These are phyloP conservation scores for Lepetodrilus schrolli DNA, from an alignment of 2,888 invertebrate genomes.

Conservation along the genomic window DNA sequence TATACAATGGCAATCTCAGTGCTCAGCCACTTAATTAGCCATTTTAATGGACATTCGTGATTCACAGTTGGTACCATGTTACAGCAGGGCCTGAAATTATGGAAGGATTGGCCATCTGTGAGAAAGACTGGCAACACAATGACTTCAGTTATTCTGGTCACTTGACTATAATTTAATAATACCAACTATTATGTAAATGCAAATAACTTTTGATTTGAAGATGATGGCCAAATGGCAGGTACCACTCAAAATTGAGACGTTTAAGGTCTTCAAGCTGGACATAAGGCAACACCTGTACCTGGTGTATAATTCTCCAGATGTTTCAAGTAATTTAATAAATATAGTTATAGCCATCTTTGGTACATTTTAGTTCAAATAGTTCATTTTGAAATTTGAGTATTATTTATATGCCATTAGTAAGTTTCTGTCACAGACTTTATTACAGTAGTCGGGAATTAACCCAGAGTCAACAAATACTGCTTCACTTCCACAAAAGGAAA, in stretches of 20 bases:
- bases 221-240: not conserved
- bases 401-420: too few species aligned
- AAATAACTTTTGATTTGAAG: not conserved
- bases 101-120: not conserved
- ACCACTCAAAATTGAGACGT: not conserved
- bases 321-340: too few species aligned
- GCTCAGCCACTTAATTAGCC: not conserved
- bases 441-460: too few species aligned
- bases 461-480: not conserved
- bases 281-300: not conserved
- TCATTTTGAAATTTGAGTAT: too few species aligned
- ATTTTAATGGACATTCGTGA: too few species aligned
- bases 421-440: too few species aligned
- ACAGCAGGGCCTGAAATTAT: not conserved
- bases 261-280: not conserved
- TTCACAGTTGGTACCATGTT: too few species aligned
- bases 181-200: constrained; percentile 16
- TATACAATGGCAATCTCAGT: not conserved
- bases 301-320: not conserved
- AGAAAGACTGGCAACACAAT: not conserved
- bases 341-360: too few species aligned
- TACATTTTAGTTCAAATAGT: too few species aligned
- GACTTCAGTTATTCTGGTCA: not conserved
- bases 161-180: not conserved
- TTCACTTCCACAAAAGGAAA: not conserved